Evolutionary conservation across 1,140 invertebrate species (phyloP).

Genomic region (Sycophaga agraensis): DNA sequence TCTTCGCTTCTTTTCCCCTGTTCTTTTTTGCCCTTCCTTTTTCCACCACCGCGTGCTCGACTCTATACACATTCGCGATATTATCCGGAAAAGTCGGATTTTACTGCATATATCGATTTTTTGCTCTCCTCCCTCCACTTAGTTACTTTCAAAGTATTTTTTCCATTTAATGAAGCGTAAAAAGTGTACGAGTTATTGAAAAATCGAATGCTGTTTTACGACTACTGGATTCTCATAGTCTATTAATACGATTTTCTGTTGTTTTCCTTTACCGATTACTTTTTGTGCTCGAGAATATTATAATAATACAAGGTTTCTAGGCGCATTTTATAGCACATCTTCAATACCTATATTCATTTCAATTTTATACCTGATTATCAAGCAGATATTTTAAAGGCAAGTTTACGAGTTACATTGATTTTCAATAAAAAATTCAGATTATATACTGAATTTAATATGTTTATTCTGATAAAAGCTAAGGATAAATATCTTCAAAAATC

Average conservation of each 20-base stretch:
- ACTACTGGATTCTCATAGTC: neutral
- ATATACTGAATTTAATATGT: too few species aligned
- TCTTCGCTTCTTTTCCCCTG: conserved; percentile 3
- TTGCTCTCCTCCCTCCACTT: neutral
- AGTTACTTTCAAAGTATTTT: neutral
- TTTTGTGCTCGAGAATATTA: too few species aligned
- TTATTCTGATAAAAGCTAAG: too few species aligned
- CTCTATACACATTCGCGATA: conserved; percentile 12
- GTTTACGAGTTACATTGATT: too few species aligned
- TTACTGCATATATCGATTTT: conserved; percentile 20
- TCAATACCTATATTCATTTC: too few species aligned
- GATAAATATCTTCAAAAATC: too few species aligned
- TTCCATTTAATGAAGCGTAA: conserved; percentile 5
- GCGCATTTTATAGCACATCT: too few species aligned
- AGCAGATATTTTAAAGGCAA: too few species aligned
- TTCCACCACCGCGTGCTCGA: conserved; percentile 30
- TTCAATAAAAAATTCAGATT: too few species aligned
- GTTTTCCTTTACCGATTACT: neutral
- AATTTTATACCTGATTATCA: too few species aligned
- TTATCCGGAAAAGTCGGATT: conserved; percentile 23
- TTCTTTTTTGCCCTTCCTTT: conserved; percentile 23
- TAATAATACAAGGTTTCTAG: too few species aligned
- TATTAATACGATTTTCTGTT: neutral
- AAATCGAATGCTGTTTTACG: conserved; percentile 10
- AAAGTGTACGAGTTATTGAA: conserved; percentile 18